phyloP scores from a whole-genome alignment of 2,113 vertebrate species.

The Todiramphus chloris region DNA sequence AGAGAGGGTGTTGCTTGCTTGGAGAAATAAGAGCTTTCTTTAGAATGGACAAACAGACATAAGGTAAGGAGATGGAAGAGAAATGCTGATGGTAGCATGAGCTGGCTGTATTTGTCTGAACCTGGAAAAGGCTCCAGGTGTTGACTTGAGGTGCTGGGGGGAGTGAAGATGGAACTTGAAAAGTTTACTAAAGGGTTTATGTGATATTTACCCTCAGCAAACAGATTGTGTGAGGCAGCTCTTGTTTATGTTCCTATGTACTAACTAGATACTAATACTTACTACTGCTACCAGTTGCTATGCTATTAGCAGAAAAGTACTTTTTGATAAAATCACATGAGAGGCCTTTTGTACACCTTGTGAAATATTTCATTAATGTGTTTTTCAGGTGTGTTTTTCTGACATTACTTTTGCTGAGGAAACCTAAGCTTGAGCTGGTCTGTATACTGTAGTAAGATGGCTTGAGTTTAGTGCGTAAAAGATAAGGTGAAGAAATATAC shows the following conservation, averaged over 20 bases:
- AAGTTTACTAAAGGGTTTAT: background rate
- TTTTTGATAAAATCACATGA: background rate
- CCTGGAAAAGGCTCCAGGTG: background rate
- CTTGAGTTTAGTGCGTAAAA: background rate
- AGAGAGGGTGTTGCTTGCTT: fast-evolving
- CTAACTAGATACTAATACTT: background rate
- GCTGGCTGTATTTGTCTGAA: background rate
- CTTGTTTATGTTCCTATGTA: background rate
- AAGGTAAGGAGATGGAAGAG: background rate
- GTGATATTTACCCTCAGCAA: background rate
- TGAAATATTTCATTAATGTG: fast-evolving
- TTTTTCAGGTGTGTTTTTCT: background rate
- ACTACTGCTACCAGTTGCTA: fast-evolving
- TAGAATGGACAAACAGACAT: fast-evolving
- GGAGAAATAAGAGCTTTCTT: background rate
- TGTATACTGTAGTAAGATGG: background rate
- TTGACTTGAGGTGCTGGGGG: background rate
- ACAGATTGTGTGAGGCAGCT: background rate
- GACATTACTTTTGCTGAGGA: background rate
- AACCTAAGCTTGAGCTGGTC: background rate
- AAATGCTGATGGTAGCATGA: background rate
- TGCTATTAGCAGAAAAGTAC: background rate
- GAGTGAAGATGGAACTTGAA: background rate
- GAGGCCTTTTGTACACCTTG: background rate
- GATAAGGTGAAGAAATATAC: background rate